A percentile compares a stretch with the other conserved stretches of the same genome.
Evolutionary conservation across 2,113 vertebrate genomes (phyloP).

Genomic region (Cichladusa arquata): DNA sequence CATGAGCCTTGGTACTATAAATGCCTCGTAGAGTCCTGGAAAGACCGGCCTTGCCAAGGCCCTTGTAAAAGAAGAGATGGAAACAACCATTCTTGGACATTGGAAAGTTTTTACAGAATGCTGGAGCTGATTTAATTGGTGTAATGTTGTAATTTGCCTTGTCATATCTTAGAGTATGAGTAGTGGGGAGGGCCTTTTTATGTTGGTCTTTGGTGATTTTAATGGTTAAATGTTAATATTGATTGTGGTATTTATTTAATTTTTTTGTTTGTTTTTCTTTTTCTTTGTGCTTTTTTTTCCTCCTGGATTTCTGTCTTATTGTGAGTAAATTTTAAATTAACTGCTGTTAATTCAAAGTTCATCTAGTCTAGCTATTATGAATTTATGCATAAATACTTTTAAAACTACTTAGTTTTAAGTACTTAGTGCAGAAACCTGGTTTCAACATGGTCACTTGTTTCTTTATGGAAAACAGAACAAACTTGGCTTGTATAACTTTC

Average conservation of each 20-base stretch:
- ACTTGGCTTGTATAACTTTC: not conserved
- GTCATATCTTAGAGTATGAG: not conserved
- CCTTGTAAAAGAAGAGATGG: not conserved
- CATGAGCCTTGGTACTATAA: not conserved
- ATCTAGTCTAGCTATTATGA: not conserved
- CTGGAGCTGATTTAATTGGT: not conserved
- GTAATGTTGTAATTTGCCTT: not conserved
- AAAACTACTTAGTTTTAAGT: not conserved
- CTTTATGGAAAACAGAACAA: not conserved
- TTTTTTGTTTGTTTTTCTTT: rapidly evolving
- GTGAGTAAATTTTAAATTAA: not conserved
- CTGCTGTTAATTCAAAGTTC: not conserved
- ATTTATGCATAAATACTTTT: not conserved
- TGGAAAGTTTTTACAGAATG: not conserved
- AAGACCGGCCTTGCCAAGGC: not conserved
- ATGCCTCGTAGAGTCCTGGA: not conserved
- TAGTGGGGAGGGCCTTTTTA: not conserved
- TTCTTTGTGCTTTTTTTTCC: not conserved
- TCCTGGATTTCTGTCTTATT: not conserved
- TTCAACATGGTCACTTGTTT: not conserved
- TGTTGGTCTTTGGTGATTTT: not conserved
- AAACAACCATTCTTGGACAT: not conserved
- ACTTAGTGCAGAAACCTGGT: not conserved
- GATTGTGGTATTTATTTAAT: not conserved
- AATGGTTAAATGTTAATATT: not conserved